These are phyloP conservation scores for Eupithecia exiguata DNA, from an alignment of 2,888 invertebrate genomes.

Conservation along the genomic window DNA sequence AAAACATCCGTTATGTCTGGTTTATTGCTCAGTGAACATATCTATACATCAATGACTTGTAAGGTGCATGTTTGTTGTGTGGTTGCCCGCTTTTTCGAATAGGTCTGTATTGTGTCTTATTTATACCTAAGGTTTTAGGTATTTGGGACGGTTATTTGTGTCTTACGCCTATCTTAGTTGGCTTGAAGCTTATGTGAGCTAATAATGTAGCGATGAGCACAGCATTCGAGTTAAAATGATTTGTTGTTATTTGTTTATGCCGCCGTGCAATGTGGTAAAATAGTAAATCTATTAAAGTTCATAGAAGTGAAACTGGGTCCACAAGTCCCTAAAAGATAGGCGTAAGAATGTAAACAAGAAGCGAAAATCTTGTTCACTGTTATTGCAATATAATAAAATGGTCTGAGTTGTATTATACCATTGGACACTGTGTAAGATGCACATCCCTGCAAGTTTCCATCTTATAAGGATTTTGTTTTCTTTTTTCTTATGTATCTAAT, in stretches of 20 bases:
- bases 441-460: constrained; percentile 11
- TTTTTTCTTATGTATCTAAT: background rate
- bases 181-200: background rate
- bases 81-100: constrained; percentile 5
- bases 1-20: background rate
- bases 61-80: constrained; percentile 25
- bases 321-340: constrained; percentile 1
- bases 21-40: constrained; percentile 24
- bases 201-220: background rate
- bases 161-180: background rate
- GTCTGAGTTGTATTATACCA: constrained; percentile 24
- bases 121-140: constrained; percentile 16
- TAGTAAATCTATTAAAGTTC: background rate
- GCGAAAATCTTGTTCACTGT: constrained; percentile 19
- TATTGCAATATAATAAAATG: constrained; percentile 20
- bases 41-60: constrained; percentile 15
- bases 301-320: constrained; percentile 5
- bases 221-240: background rate
- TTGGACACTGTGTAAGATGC: constrained; percentile 17
- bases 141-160: background rate
- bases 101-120: constrained; percentile 22
- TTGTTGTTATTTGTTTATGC: background rate
- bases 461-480: background rate
- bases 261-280: background rate
- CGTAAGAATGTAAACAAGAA: constrained; percentile 8